Evolutionary conservation across 2,888 invertebrate genomes (phyloP), one percentile per base, ranked within the genome.

Genomic region (Scotopteryx bipunctaria): DNA sequence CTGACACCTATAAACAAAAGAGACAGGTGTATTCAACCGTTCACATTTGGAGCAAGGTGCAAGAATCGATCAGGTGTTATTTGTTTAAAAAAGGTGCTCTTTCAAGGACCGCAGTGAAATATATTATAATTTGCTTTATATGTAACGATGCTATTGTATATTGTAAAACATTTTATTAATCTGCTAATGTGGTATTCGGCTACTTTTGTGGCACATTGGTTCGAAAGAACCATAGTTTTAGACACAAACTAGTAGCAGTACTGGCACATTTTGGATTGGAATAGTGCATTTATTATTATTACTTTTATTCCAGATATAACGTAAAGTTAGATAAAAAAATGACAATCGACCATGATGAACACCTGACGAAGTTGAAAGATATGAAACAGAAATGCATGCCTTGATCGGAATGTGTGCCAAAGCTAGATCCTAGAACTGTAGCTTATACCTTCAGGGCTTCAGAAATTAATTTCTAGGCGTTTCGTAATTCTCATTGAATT

Each of bases 41-140:
- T 68, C 65, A 71, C 73, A 71, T 78, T 79, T 69, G 69, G 71
- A 79, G 83, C 88, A 90, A 90, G 89, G 88, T 90, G 89, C 86
- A 85, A 62, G 19, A 14, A 82, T 78, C 79, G 83, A 83, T 90
- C 88, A 89, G 89, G 88, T 89, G 87, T 87, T 19, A 77, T 89
- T 89, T 87, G 82, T 80, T 85, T 78, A 79, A 74, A 83, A 85
- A 86, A 87, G 87, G 86, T 87, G 88, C 78, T 81, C 70, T 66
- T 71, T 69, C 73, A 69, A 77, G 78, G 77, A 69, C 73, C 69
- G 64, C 66, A 64, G 69, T 78, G 73, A 76, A 81, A 77, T 78
- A 72, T n/a, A n/a, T n/a, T n/a, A n/a, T 78, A 72, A 79, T 78
- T 69, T 67, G 57, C 56, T 55, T 59, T 55, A 43, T 53, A 41